A percentile compares a stretch with the other conserved stretches of the same genome.
These are phyloP conservation scores for Trematocara zebra DNA, from an alignment of 2,113 vertebrate species.

Conservation along the genomic window DNA sequence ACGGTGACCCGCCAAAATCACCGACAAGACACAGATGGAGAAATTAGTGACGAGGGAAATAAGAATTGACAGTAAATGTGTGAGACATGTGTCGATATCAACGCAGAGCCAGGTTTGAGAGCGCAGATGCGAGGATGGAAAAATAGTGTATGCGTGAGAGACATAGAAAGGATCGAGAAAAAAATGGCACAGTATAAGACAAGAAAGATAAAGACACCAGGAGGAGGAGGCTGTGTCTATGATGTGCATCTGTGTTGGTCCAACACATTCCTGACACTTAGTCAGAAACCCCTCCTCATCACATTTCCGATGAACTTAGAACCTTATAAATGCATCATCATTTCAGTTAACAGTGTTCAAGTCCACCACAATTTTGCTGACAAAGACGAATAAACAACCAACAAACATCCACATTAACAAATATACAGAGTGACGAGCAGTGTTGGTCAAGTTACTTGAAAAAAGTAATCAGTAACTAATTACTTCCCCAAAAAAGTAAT, in stretches of 20 bases:
- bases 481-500: too few species aligned
- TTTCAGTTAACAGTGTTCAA: fast-evolving
- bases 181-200: not conserved
- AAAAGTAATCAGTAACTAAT: too few species aligned
- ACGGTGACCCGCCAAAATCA: not conserved
- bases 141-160: not conserved
- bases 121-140: not conserved
- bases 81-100: not conserved
- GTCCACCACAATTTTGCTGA: not conserved
- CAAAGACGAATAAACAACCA: not conserved
- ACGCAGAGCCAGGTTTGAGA: not conserved
- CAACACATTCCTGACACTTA: not conserved
- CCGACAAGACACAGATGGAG: not conserved
- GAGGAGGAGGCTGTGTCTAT: not conserved
- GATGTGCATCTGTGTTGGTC: not conserved
- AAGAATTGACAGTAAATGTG: not conserved
- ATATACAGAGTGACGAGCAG: not conserved
- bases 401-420: not conserved
- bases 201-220: not conserved
- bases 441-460: too few species aligned
- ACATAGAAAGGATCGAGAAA: not conserved
- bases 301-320: not conserved
- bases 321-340: not conserved
- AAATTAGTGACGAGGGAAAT: not conserved
- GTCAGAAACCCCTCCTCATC: not conserved